These are phyloP conservation scores for Ameiurus melas DNA, from an alignment of 2,113 vertebrate genomes.

Conservation along the genomic window DNA sequence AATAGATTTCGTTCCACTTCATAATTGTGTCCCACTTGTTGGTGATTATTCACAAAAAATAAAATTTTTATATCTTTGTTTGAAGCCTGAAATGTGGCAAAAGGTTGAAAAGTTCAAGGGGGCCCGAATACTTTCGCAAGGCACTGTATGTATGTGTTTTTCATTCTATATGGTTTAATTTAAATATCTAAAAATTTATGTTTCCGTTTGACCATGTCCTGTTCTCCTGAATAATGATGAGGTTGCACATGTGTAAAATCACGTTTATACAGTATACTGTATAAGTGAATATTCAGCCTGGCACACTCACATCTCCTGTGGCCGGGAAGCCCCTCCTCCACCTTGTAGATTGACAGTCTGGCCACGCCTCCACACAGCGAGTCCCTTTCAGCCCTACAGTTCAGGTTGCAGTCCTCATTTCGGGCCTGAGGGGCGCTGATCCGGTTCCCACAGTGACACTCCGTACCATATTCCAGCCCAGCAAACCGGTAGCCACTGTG, in stretches of 20 bases:
- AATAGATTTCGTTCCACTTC: no score
- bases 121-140: no score
- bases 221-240: background rate
- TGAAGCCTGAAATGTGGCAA: no score
- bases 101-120: no score
- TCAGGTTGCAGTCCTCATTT: constrained; percentile 84
- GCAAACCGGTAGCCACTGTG: constrained; percentile 86
- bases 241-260: background rate
- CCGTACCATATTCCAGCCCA: constrained; percentile 85
- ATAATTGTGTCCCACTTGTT: no score
- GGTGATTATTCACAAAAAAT: no score
- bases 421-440: constrained; percentile 66
- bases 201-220: background rate
- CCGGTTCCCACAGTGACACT: constrained; percentile 92
- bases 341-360: constrained; percentile 87
- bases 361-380: constrained; percentile 82
- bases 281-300: background rate
- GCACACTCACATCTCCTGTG: constrained; percentile 79
- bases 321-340: constrained; percentile 74
- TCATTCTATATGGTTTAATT: background rate
- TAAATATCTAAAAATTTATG: background rate
- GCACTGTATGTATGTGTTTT: no score
- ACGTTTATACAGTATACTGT: no score
- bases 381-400: constrained; percentile 84
- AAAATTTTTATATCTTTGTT: no score